Evolutionary conservation across 2,888 invertebrate species (phyloP), one percentile per base, ranked within the genome.

Genomic region (Aphodius sticticus): DNA sequence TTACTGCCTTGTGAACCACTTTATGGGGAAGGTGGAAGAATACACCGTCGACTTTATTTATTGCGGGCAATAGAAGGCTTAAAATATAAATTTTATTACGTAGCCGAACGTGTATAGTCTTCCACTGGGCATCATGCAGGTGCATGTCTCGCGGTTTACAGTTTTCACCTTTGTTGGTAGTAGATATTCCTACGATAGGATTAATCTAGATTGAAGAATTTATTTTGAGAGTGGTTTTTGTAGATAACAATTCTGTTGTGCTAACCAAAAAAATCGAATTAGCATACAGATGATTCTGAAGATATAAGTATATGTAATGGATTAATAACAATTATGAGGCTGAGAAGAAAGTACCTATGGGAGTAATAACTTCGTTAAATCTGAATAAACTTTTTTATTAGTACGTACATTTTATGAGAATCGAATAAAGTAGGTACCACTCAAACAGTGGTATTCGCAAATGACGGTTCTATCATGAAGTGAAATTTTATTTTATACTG

Each of bases 31-130:
- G 70, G 4, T 75, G 37, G 75, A 38, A 76, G 53, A 78, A 69
- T 75, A 76, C 53, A 70, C 69, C 71, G 71, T 35, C 70, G 76
- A 14, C 76, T 70, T 72, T 78, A 78, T 78, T 78, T 78, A 78
- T 78, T 78, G 78, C 70, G 76, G 78, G 78, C 76, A 78, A 78
- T 78, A 78, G 76, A 76, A 69, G 70, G 26, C 76, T 70, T 75
- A 74, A 74, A 36, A 15, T 74, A 78, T 78, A 76, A 76, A 78
- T 78, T 78, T 78, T 78, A 78, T 78, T 70, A 76, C 78, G 76
- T 69, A 74, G 69, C n/a, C 16, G 16, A 72, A 78, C 74, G 72
- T 70, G 72, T 78, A 26, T 26, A 14, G 75, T 26, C 69, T 75
- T 74, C 74, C 35, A 74, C 36, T 74, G 36, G 36, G 16, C 36